Evolutionary conservation across 2,888 invertebrate genomes (phyloP).

Genomic region (Acrocera orbiculus): DNA sequence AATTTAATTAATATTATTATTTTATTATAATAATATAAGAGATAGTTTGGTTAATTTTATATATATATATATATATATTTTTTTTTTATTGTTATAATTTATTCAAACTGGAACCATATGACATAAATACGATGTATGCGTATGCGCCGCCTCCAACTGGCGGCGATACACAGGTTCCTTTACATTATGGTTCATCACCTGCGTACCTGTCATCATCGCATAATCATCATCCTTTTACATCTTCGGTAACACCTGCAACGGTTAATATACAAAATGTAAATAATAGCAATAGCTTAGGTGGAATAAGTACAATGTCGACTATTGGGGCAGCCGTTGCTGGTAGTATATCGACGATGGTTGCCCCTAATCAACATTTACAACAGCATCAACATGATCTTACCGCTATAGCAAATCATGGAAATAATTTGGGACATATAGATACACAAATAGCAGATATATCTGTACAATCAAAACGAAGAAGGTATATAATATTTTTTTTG

Average conservation of each 20-base stretch:
- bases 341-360: conserved; percentile 13
- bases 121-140: conserved; percentile 16
- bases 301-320: conserved; percentile 13
- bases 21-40: too few relatives aligned
- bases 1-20: too few relatives aligned
- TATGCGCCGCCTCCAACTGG: conserved; percentile 15
- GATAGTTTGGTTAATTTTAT: too few relatives aligned
- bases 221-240: conserved; percentile 4
- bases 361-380: conserved; percentile 12
- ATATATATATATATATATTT: too few relatives aligned
- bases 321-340: conserved; percentile 14
- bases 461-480: conserved; percentile 14
- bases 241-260: background rate
- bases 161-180: conserved; percentile 13
- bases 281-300: too few relatives aligned
- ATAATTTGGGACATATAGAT: conserved; percentile 12
- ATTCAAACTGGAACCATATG: conserved; percentile 16
- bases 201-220: conserved; percentile 10
- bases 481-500: conserved; percentile 9
- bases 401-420: conserved; percentile 9
- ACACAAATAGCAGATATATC: conserved; percentile 15
- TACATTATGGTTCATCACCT: conserved; percentile 14
- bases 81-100: too few relatives aligned
- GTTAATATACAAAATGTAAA: too few relatives aligned
- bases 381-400: conserved; percentile 10